Percentiles rank a stretch among this genome's conserved stretches.
These are phyloP conservation scores for Ibidorhyncha struthersii DNA, from an alignment of 2,113 vertebrate species.

Conservation along the genomic window DNA sequence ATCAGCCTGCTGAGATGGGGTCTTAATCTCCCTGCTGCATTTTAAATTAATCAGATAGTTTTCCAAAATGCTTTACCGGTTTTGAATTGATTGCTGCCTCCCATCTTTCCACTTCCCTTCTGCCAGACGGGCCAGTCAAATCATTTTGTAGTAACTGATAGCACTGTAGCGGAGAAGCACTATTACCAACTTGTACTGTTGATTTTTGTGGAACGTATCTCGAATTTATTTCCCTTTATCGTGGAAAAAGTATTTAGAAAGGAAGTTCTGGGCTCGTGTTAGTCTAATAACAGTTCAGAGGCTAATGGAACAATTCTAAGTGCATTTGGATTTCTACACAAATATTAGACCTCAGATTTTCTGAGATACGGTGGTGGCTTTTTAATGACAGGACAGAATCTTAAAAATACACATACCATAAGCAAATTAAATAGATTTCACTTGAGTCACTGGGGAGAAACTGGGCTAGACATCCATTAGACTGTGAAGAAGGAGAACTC, in stretches of 20 bases:
- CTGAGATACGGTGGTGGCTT: background rate
- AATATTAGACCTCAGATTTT: background rate
- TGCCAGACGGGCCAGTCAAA: background rate
- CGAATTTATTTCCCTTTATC: background rate
- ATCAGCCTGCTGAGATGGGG: background rate
- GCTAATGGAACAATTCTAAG: background rate
- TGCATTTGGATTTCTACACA: background rate
- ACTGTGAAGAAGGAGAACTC: background rate
- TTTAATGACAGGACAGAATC: background rate
- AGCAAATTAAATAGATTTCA: background rate
- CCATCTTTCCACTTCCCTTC: background rate
- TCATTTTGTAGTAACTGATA: background rate
- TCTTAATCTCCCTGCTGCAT: slow-evolving; percentile 20
- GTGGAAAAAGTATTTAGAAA: background rate
- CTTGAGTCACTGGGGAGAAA: background rate
- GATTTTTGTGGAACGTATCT: background rate
- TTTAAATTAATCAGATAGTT: slow-evolving; percentile 28
- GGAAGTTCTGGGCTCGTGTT: background rate
- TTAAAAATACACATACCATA: background rate
- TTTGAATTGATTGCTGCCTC: background rate
- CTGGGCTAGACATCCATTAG: background rate
- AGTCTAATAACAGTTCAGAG: background rate
- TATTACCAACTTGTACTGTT: background rate
- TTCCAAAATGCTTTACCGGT: slow-evolving; percentile 11
- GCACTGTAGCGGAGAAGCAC: background rate